phyloP scores from a whole-genome alignment of 2,888 invertebrate species.

The Notodonta ziczac region DNA sequence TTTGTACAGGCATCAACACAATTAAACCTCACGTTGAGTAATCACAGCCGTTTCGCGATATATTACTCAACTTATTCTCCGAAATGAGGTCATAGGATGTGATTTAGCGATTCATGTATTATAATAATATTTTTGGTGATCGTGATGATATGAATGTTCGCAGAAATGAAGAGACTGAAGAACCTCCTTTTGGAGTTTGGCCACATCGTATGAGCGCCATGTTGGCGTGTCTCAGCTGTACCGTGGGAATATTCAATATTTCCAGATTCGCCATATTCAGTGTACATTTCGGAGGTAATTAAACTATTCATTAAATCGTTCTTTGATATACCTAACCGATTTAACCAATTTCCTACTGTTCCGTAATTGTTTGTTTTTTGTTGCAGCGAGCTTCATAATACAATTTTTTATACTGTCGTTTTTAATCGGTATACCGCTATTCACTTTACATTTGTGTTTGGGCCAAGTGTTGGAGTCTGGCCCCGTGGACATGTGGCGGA shows the following conservation, averaged over 20 bases:
- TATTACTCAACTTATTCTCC: slow-evolving; percentile 33
- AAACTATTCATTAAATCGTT: slow-evolving; percentile 8
- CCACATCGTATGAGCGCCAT: slow-evolving; percentile 88
- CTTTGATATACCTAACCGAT: slow-evolving; percentile 9
- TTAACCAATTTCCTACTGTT: slow-evolving; percentile 25
- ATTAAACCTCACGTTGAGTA: slow-evolving; percentile 13
- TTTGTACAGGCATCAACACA: not conserved
- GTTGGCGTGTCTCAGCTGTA: slow-evolving; percentile 93
- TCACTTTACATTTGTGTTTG: slow-evolving; percentile 93
- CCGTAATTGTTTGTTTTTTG: slow-evolving; percentile 32
- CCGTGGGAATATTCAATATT: slow-evolving; percentile 94
- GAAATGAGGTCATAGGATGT: slow-evolving; percentile 49
- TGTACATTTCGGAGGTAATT: slow-evolving; percentile 92
- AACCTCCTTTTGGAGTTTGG: slow-evolving; percentile 77
- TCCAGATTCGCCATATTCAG: slow-evolving; percentile 94
- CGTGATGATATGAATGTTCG: slow-evolving; percentile 26
- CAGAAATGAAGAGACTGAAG: slow-evolving; percentile 76
- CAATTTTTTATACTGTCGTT: slow-evolving; percentile 94
- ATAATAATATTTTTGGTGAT: slow-evolving; percentile 8
- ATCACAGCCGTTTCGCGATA: slow-evolving; percentile 27
- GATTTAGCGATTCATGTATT: slow-evolving; percentile 40
- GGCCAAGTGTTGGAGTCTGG: slow-evolving; percentile 94
- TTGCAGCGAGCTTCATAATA: slow-evolving; percentile 92
- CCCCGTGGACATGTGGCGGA: slow-evolving; percentile 96
- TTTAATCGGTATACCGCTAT: slow-evolving; percentile 92